Percentiles rank a stretch among this genome's conserved stretches.
Conservation (phyloP, 2,797 vertebrate species). For the Gymnopithys bicolor region DNA sequence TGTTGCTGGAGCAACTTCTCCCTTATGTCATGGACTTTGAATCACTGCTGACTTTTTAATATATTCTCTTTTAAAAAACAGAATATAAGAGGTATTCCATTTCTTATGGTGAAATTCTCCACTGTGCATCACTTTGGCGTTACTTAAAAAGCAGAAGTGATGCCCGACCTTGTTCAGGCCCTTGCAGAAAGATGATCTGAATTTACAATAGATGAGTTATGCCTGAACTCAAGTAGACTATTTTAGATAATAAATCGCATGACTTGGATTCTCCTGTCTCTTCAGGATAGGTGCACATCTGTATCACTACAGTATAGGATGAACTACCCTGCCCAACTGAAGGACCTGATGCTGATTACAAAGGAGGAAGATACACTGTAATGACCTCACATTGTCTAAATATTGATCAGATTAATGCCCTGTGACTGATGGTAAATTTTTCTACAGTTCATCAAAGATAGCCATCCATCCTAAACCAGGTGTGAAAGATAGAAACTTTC, state of each 20-base stretch:
- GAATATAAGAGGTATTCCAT: not conserved
- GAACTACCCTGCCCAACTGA: not conserved
- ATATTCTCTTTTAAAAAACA: not conserved
- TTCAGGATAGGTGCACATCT: not conserved
- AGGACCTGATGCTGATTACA: not conserved
- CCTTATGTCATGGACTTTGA: not conserved
- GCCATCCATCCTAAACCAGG: not conserved
- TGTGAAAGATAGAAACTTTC: not conserved
- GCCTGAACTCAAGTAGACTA: not conserved
- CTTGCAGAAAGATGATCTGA: not conserved
- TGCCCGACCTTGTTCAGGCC: not conserved
- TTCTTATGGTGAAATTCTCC: not conserved
- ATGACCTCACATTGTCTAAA: not conserved
- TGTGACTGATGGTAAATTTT: not conserved
- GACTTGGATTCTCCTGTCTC: not conserved
- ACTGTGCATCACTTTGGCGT: not conserved
- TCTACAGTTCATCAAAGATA: not conserved
- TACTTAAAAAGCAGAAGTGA: not conserved
- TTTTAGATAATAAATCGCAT: not conserved
- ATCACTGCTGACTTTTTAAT: not conserved
- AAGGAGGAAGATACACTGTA: fast-evolving
- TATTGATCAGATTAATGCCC: not conserved
- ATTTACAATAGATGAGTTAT: not conserved
- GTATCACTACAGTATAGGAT: not conserved
- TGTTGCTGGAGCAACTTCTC: not conserved